A percentile compares a stretch with the other conserved stretches of the same genome.
phyloP scores from a whole-genome alignment of 2,797 vertebrate genomes.

The Hyperoplus immaculatus region DNA sequence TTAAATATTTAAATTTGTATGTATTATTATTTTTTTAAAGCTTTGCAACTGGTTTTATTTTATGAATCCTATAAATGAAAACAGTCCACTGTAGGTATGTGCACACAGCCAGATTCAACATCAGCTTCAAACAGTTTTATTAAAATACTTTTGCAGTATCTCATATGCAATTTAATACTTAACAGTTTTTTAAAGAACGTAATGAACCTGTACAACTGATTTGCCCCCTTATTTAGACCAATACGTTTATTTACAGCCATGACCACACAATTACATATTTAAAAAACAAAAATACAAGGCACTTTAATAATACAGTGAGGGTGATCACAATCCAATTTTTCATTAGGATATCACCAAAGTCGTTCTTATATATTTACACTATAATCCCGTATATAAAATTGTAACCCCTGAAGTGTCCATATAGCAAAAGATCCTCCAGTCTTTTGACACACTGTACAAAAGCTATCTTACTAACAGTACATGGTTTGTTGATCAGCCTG shows the following conservation, averaged over 20 bases:
- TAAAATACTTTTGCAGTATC: constrained; percentile 56
- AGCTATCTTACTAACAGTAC: constrained; percentile 22
- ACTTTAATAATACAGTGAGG: constrained; percentile 42
- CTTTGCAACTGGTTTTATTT: constrained; percentile 4
- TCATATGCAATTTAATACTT: constrained; percentile 70
- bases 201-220: constrained; percentile 58
- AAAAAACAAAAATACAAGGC: constrained; percentile 49
- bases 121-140: constrained; percentile 65
- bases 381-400: constrained; percentile 49
- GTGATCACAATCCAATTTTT: constrained; percentile 36
- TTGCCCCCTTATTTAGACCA: constrained; percentile 48
- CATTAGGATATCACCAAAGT: constrained; percentile 48
- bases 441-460: not conserved
- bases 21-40: not conserved
- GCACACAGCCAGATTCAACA: constrained; percentile 39
- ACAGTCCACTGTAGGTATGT: constrained; percentile 18
- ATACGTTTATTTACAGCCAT: constrained; percentile 47
- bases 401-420: constrained; percentile 48
- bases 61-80: constrained; percentile 4
- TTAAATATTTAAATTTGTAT: constrained; percentile 17
- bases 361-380: constrained; percentile 65
- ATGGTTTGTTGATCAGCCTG: constrained; percentile 28
- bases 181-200: constrained; percentile 45
- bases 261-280: constrained; percentile 37
- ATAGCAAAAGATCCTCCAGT: constrained; percentile 17